Base-by-base conservation (phyloP, 2,113 vertebrate genomes). In the Oenanthe oenanthe region DNA sequence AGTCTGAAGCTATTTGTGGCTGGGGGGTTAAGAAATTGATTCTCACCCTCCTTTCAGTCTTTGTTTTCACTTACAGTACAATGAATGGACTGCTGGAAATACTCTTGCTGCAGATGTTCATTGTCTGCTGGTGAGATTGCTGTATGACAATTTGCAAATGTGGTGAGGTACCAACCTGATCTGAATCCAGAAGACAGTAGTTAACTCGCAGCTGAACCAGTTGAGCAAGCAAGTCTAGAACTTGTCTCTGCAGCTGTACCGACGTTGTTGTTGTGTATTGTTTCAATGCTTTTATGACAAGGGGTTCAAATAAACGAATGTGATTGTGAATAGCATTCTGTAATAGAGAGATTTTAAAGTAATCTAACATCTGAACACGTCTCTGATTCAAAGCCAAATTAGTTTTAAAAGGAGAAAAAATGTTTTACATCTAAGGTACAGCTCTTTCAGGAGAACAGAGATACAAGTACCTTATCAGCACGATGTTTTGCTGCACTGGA, bases 231-330 rank as follows among this genome's bases (percentile, higher is more conserved):
- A 99, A 98, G 92, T 99, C 99, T 85, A 99, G 96, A 24, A 99
- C 99, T 93, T 99, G 99, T 95, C 97, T 99, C 97, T 99, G 99
- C 81, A 99, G 97, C n/a, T 98, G 98, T 76, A 99, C 99, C 0
- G 99, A 99, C 3, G 99, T 99, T 48, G 99, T 99, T 16, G 99
- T 99, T 16, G 99, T 99, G 91, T 99, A 99, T 96, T 99, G 99
- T 94, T 99, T 99, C 92, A 99, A 76, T 12, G 99, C 99, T 97
- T 99, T 99, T 88, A 99, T 99, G 75, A 99, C 99, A 88, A 99
- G 98, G 2, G 99, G 99, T 97, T 99, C 99, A 96, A 99, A 99
- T 57, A 99, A 97, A 53, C 99, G 98, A 71, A 99, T 99, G 98
- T 99, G 99, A 95, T 97, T 99, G 96, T 99, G 99, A 94, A 99